Evolutionary conservation across 1,140 invertebrate species (phyloP).

Genomic region (Dreissena rostriformis): DNA sequence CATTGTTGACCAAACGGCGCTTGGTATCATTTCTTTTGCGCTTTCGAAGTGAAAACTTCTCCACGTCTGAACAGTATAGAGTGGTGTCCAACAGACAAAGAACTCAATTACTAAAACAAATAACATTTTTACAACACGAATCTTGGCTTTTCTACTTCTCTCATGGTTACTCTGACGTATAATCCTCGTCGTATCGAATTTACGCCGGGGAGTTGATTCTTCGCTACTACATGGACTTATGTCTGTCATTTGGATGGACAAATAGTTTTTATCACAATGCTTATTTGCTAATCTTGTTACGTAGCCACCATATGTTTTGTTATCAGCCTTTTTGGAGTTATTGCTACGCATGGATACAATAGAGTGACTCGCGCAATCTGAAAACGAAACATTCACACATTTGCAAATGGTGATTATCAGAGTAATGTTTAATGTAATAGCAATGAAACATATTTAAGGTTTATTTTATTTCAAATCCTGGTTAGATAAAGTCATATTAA

Average conservation of each 20-base stretch:
- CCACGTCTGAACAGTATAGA: slow-evolving; percentile 92
- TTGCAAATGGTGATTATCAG: no score
- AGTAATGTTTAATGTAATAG: no score
- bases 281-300: neutral
- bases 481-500: no score
- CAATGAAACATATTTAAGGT: no score
- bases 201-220: slow-evolving; percentile 54
- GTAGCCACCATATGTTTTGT: no score
- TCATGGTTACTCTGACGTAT: slow-evolving; percentile 86
- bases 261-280: slow-evolving; percentile 18
- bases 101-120: slow-evolving; percentile 95
- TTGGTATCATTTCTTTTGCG: slow-evolving; percentile 79
- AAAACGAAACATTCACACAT: no score
- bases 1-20: slow-evolving; percentile 85
- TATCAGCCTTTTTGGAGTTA: no score
- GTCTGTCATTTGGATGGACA: slow-evolving; percentile 47
- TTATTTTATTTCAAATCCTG: no score
- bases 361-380: neutral
- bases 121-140: slow-evolving; percentile 93
- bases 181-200: slow-evolving; percentile 42
- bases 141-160: slow-evolving; percentile 87
- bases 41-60: slow-evolving; percentile 88
- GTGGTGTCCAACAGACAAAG: slow-evolving; percentile 95
- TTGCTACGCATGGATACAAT: no score
- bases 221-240: slow-evolving; percentile 52